Evolutionary conservation across 30 jellyfish, hydroid and myxozoan species (phyloP), one percentile per base, ranked within the genome.

Genomic region (Aurelia aurita): DNA sequence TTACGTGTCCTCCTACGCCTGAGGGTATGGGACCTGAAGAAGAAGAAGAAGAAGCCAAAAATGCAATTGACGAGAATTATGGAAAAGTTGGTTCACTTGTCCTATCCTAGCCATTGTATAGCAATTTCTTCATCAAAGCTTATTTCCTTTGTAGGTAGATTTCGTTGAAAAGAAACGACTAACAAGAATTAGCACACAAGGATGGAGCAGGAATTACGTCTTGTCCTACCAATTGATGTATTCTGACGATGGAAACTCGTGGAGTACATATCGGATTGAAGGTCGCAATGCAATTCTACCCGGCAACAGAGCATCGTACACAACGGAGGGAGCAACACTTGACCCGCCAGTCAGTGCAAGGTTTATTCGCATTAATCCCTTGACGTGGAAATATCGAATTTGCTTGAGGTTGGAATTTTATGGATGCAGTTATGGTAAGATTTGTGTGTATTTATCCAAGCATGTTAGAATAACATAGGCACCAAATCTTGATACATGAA

Each of bases 391-490:
- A 29, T 74, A 92, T 43, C 57, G 60, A 19, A 83, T 74, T 13
- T 93, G 98, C 82, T 26, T 93, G 90, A 22, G 94, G 54, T 63
- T 93, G 59, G 98, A 93, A 62, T 60, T 93, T 32, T 84, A 46
- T 66, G 98, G 98, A 32, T 93, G 98, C 65, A 53, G 76, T 15
- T 88, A 85, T 68, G 98, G 98, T 93, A 77, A 25, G 96, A 19
- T 55, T 65, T 9, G 0, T 39, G 51, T 39, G 51, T 39, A 5
- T 39, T 39, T 39, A 6, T 39, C 51, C 51, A 39, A 15, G 16
- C 51, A 39, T 39, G 51, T 15, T 13, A 14, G 16, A 39, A 39
- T 39, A 9, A 8, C 7, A 4, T 39, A 39, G 51, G 51, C 51
- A 5, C 13, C 51, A 39, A 39, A 6, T 39, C 14, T 39, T 39